Conservation (phyloP, 2,113 vertebrate species). For the Scatophagus argus region DNA sequence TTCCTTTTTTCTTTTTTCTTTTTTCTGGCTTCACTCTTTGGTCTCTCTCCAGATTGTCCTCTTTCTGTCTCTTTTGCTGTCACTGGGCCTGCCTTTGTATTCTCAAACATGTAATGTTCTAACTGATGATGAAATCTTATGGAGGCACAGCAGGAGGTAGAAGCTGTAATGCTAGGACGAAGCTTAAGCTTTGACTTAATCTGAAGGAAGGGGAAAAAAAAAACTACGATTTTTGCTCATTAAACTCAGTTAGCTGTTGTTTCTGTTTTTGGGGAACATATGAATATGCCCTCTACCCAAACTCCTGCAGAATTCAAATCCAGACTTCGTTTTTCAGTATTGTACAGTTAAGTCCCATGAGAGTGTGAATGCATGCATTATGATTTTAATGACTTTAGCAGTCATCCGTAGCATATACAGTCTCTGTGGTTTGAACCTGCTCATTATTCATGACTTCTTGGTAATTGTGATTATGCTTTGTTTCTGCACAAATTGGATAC, state of each 20-base stretch:
- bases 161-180: conserved; percentile 28
- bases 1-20: conserved; percentile 16
- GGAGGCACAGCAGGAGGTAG: conserved; percentile 12
- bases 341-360: conserved; percentile 45
- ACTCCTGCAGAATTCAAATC: conserved; percentile 20
- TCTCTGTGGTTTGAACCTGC: conserved; percentile 62
- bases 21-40: neutral
- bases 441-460: conserved; percentile 78
- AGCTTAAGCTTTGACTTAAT: neutral
- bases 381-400: conserved; percentile 81
- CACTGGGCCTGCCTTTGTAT: neutral
- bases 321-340: conserved; percentile 40
- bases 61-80: conserved; percentile 6
- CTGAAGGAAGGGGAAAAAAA: no score
- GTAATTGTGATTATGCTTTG: conserved; percentile 68
- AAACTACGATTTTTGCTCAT: neutral
- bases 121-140: conserved; percentile 59
- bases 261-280: neutral
- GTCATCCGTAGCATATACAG: conserved; percentile 62
- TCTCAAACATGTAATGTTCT: conserved; percentile 23
- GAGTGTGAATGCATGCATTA: conserved; percentile 62
- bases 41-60: conserved; percentile 7
- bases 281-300: neutral
- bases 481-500: conserved; percentile 47
- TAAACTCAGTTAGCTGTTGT: conserved; percentile 11